These are phyloP conservation scores for Alces alces DNA, from an alignment of 2,113 vertebrate species.

Conservation along the genomic window DNA sequence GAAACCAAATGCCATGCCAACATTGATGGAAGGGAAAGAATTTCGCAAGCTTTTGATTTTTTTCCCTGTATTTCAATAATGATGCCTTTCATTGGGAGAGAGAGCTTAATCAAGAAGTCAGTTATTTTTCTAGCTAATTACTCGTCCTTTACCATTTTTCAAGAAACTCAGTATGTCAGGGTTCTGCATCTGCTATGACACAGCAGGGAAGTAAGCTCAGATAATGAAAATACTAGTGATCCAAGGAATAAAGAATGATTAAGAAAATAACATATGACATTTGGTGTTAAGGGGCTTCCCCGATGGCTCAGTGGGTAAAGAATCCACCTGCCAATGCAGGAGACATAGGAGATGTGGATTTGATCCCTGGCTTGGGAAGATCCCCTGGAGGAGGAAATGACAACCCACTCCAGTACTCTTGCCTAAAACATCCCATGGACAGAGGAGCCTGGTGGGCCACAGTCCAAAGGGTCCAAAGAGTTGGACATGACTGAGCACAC, in stretches of 20 bases:
- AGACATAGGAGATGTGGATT: background rate
- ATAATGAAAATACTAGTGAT: background rate
- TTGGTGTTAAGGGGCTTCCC: background rate
- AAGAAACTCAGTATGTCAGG: background rate
- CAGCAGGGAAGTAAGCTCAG: background rate
- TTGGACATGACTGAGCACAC: background rate
- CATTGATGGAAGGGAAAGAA: background rate
- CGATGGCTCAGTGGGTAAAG: background rate
- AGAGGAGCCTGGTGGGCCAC: background rate
- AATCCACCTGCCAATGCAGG: background rate
- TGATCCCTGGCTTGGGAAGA: background rate
- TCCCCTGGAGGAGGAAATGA: background rate
- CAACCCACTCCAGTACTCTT: background rate
- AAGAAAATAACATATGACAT: background rate
- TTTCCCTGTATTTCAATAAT: background rate
- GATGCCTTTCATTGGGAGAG: background rate
- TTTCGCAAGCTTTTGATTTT: background rate
- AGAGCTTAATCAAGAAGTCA: background rate
- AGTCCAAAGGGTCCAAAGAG: background rate
- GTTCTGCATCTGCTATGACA: background rate
- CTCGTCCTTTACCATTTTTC: background rate
- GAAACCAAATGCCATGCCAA: background rate
- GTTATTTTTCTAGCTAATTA: background rate
- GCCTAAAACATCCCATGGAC: background rate
- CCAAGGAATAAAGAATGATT: background rate